Conservation (phyloP, 2,888 invertebrate species). For the Zaprionus obscuricornis region DNA sequence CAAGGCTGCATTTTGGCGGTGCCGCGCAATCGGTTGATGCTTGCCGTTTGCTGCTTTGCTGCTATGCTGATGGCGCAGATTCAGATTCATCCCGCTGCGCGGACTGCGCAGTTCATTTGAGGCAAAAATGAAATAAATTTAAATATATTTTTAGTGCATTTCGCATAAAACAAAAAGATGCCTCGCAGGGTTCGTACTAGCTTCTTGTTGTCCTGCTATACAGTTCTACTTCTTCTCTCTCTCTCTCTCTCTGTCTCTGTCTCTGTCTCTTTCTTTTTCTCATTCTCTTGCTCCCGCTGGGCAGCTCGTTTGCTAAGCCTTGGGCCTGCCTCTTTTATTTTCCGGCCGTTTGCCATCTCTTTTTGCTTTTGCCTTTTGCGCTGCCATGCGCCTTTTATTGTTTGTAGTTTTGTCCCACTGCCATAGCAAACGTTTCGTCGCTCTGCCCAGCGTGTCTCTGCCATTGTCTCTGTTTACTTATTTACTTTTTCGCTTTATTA, state of each 20-base stretch:
- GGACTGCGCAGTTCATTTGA: constrained; percentile 67
- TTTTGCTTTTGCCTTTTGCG: too few species aligned
- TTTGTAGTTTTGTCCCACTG: constrained; percentile 62
- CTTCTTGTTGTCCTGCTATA: constrained; percentile 7
- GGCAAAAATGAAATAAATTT: constrained; percentile 75
- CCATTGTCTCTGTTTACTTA: constrained; percentile 67
- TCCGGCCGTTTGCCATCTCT: constrained; percentile 74
- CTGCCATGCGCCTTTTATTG: constrained; percentile 69
- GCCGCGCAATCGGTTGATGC: constrained; percentile 41
- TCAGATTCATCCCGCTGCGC: constrained; percentile 17
- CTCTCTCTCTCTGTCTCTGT: constrained; percentile 28
- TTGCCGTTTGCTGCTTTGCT: neutral
- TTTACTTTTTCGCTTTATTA: constrained; percentile 79
- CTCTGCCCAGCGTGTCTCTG: constrained; percentile 16
- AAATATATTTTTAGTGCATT: constrained; percentile 79
- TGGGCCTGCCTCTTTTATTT: constrained; percentile 61
- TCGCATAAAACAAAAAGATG: constrained; percentile 78
- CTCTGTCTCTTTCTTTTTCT: neutral
- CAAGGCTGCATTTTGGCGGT: constrained; percentile 68
- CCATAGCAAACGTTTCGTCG: too few species aligned
- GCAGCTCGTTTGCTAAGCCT: constrained; percentile 50
- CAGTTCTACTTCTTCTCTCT: neutral
- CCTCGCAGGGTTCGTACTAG: constrained; percentile 62
- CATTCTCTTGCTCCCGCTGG: constrained; percentile 10
- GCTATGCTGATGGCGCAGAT: too few species aligned